Evolutionary conservation across 2,113 vertebrate genomes (phyloP).

Genomic region (Charadrius vociferus): DNA sequence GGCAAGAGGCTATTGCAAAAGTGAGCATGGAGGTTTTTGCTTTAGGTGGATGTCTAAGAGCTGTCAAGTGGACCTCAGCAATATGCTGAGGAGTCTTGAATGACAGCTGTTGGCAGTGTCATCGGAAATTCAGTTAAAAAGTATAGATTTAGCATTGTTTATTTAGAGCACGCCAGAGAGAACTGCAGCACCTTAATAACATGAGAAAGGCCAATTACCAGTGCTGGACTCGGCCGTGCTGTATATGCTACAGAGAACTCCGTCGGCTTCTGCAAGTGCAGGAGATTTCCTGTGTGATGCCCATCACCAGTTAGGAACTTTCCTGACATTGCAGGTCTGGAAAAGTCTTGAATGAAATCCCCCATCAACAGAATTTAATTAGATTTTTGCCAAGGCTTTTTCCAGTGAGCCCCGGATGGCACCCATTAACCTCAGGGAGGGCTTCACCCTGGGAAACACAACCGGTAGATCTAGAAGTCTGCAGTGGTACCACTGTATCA

Average conservation of each 20-base stretch:
- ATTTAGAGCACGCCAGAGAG: neutral
- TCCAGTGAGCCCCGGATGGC: neutral
- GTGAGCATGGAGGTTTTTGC: neutral
- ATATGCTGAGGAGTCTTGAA: neutral
- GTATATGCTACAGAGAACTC: rapidly evolving
- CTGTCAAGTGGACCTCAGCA: neutral
- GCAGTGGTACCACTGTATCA: neutral
- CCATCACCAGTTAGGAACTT: neutral
- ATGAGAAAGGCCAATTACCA: neutral
- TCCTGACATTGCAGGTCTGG: neutral
- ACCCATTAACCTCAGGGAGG: neutral
- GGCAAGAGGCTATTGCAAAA: neutral
- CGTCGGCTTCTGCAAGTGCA: neutral
- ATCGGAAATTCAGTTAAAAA: neutral
- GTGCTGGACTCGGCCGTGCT: neutral
- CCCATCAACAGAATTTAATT: neutral
- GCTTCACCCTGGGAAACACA: neutral
- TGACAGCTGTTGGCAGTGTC: neutral
- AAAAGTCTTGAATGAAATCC: neutral
- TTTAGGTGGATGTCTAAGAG: neutral
- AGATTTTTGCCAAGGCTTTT: neutral
- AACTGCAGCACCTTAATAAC: neutral
- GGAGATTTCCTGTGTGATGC: neutral
- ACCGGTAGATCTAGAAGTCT: neutral
- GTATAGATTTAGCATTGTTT: neutral